These are phyloP conservation scores for Aldrovandia affinis DNA, from an alignment of 2,797 vertebrate genomes.

Conservation along the genomic window DNA sequence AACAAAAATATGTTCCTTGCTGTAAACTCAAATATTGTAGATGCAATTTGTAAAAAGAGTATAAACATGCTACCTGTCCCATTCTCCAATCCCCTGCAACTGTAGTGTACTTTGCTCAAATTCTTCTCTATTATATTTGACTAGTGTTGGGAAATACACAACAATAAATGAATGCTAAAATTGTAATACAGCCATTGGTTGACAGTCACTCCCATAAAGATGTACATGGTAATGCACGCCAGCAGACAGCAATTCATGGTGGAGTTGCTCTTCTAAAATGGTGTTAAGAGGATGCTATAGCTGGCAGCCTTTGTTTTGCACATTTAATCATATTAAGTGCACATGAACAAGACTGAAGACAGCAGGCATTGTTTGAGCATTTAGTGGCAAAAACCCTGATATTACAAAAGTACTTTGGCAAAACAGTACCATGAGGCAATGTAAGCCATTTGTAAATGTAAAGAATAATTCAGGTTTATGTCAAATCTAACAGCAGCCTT, in stretches of 20 bases:
- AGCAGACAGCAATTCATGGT: conserved; percentile 24
- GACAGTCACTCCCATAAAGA: not conserved
- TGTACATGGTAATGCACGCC: conserved; percentile 8
- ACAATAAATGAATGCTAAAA: conserved; percentile 1
- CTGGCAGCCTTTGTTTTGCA: not conserved
- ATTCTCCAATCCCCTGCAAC: conserved; percentile 6
- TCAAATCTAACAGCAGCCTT: not conserved
- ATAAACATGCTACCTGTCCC: not conserved
- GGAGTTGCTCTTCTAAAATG: conserved; percentile 8
- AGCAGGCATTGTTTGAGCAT: not conserved
- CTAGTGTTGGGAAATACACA: not conserved
- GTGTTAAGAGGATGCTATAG: conserved; percentile 1
- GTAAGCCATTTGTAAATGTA: not conserved
- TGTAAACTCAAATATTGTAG: not conserved
- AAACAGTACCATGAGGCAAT: not conserved
- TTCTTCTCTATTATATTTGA: not conserved
- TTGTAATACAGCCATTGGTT: not conserved
- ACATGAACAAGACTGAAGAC: not conserved
- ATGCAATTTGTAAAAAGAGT: not conserved
- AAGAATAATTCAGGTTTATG: not conserved
- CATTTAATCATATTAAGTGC: conserved; percentile 18
- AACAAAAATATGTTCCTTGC: not conserved
- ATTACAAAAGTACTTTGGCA: not conserved
- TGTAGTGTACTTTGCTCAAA: not conserved
- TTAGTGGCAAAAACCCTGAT: not conserved